phyloP scores from a whole-genome alignment of 2,797 vertebrate genomes.

The Myripristis jacobus region DNA sequence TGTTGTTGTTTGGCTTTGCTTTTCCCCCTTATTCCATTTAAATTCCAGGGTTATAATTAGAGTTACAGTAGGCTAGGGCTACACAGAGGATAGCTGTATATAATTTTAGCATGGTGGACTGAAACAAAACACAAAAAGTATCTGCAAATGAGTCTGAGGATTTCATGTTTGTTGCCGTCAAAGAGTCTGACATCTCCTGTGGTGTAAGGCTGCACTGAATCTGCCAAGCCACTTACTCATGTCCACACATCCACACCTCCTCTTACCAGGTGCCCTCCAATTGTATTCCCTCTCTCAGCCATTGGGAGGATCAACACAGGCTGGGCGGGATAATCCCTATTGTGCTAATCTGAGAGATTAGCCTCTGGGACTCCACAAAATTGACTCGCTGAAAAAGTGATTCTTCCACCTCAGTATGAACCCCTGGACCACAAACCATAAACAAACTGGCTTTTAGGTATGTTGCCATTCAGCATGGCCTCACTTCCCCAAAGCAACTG shows the following conservation, averaged over 20 bases:
- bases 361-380: constrained; percentile 68
- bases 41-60: too few species aligned
- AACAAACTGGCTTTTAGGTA: constrained; percentile 62
- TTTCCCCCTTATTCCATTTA: too few species aligned
- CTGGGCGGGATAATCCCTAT: constrained; percentile 77
- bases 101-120: too few species aligned
- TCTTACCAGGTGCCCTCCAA: constrained; percentile 32
- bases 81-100: too few species aligned
- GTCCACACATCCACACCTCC: constrained; percentile 40
- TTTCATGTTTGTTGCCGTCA: too few species aligned
- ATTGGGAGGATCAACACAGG: constrained; percentile 64
- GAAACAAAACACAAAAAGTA: too few species aligned
- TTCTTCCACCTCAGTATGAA: constrained; percentile 49
- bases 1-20: too few species aligned
- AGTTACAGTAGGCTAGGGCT: too few species aligned
- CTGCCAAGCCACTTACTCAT: constrained; percentile 39
- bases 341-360: constrained; percentile 78
- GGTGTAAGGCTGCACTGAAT: constrained; percentile 35
- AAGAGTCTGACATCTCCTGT: background rate
- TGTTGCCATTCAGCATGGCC: constrained; percentile 55
- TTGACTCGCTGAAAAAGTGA: constrained; percentile 63
- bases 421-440: constrained; percentile 45
- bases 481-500: constrained; percentile 53
- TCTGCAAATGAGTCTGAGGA: too few species aligned
- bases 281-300: constrained; percentile 45